These are phyloP conservation scores for Globodera rostochiensis DNA, from an alignment of 1,140 invertebrate genomes.

Conservation along the genomic window DNA sequence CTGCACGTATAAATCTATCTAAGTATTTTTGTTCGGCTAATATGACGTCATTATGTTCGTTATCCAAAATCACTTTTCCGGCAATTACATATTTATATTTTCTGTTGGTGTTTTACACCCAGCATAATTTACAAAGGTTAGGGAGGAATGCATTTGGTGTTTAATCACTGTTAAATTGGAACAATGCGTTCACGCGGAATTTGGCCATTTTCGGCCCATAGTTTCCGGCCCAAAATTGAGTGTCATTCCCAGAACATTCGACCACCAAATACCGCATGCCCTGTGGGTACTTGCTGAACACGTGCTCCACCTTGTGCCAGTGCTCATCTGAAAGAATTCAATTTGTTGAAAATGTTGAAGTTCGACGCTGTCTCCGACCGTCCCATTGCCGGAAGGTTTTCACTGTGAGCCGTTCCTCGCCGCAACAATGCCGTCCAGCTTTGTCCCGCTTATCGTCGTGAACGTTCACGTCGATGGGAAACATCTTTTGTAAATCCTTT, in stretches of 20 bases:
- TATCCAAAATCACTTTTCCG: too few relatives aligned
- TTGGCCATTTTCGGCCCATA: slow-evolving; percentile 42
- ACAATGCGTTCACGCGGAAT: slow-evolving; percentile 29
- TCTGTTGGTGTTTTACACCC: too few relatives aligned
- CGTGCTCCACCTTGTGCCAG: slow-evolving; percentile 35
- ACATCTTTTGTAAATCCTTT: background rate
- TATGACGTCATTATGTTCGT: too few relatives aligned
- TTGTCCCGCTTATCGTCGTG: too few relatives aligned
- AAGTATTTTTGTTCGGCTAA: too few relatives aligned
- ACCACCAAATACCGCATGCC: slow-evolving; percentile 27
- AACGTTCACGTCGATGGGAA: background rate
- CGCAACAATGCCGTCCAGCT: background rate
- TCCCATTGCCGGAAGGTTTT: slow-evolving; percentile 32
- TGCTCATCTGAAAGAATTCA: slow-evolving; percentile 20
- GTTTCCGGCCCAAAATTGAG: slow-evolving; percentile 37
- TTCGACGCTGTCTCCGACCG: slow-evolving; percentile 19
- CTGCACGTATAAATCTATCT: too few relatives aligned
- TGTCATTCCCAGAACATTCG: slow-evolving; percentile 33
- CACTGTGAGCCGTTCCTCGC: background rate
- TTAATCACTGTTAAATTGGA: slow-evolving; percentile 24
- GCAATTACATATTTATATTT: too few relatives aligned
- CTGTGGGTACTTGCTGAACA: slow-evolving; percentile 23
- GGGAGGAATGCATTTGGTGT: too few relatives aligned
- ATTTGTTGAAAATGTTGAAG: background rate
- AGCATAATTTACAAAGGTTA: too few relatives aligned